Evolutionary conservation across 2,113 vertebrate genomes (phyloP).

Genomic region (Petaurus breviceps): DNA sequence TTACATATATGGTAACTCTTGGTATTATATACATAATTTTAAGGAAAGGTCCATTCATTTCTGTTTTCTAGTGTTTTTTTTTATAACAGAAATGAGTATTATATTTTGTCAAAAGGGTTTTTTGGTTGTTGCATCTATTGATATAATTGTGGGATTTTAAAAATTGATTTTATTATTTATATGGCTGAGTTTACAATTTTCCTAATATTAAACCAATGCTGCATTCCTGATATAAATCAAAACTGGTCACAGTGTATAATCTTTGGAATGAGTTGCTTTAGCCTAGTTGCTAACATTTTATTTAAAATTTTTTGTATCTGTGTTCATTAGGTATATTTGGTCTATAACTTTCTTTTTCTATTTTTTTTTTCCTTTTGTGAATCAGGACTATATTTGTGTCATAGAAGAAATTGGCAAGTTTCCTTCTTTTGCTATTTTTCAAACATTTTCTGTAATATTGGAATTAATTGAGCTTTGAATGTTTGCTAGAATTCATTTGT

Average conservation of each 20-base stretch:
- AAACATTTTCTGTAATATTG: background rate
- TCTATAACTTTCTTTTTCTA: background rate
- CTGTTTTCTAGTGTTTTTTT: background rate
- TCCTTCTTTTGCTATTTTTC: background rate
- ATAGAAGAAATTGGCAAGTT: background rate
- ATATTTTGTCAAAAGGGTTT: background rate
- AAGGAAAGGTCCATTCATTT: background rate
- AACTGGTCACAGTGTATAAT: background rate
- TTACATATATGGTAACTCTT: background rate
- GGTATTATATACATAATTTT: background rate
- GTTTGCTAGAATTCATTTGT: background rate
- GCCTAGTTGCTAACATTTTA: background rate
- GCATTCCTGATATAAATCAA: background rate
- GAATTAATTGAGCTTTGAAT: background rate
- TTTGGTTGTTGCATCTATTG: background rate
- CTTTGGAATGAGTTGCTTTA: background rate
- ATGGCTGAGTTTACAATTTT: background rate
- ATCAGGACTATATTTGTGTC: background rate
- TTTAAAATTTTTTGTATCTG: background rate
- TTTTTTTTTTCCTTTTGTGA: background rate
- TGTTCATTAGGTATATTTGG: background rate
- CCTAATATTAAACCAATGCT: background rate
- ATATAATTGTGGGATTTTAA: background rate
- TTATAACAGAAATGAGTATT: background rate
- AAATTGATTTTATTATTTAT: background rate